A percentile compares a stretch with the other conserved stretches of the same genome.
These are phyloP conservation scores for Ariopsis seemanni DNA, from an alignment of 2,113 vertebrate species.

Conservation along the genomic window DNA sequence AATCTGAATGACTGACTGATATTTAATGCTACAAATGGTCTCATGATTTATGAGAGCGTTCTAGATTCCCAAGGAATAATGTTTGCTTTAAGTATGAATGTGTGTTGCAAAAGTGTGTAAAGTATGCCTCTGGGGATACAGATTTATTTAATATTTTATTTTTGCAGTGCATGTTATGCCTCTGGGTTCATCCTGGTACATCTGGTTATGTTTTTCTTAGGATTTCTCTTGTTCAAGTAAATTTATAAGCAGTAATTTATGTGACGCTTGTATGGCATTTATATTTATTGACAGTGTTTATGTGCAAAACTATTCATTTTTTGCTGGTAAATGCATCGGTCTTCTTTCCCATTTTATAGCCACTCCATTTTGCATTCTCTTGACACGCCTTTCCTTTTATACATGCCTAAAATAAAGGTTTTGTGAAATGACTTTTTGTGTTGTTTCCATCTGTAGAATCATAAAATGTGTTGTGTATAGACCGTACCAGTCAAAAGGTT, in stretches of 20 bases:
- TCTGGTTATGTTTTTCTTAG: neutral
- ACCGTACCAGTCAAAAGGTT: too few relatives aligned
- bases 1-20: neutral
- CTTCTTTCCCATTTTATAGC: too few relatives aligned
- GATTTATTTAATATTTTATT: conserved; percentile 38
- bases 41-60: conserved; percentile 28
- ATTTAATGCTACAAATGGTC: conserved; percentile 12
- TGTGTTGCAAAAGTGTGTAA: neutral
- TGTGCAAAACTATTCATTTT: neutral
- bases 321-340: neutral
- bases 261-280: neutral
- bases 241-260: neutral
- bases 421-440: conserved; percentile 41
- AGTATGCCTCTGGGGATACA: neutral
- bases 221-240: neutral
- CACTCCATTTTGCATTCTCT: too few relatives aligned
- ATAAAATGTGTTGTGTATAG: too few relatives aligned
- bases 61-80: conserved; percentile 18
- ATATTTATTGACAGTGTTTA: neutral
- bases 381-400: conserved; percentile 19
- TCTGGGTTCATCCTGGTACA: conserved; percentile 5
- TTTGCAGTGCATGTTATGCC: conserved; percentile 4
- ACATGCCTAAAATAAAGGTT: conserved; percentile 51
- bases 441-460: too few relatives aligned
- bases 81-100: neutral